Conservation (phyloP, 2,888 invertebrate genomes). For the Odontothrips loti region DNA sequence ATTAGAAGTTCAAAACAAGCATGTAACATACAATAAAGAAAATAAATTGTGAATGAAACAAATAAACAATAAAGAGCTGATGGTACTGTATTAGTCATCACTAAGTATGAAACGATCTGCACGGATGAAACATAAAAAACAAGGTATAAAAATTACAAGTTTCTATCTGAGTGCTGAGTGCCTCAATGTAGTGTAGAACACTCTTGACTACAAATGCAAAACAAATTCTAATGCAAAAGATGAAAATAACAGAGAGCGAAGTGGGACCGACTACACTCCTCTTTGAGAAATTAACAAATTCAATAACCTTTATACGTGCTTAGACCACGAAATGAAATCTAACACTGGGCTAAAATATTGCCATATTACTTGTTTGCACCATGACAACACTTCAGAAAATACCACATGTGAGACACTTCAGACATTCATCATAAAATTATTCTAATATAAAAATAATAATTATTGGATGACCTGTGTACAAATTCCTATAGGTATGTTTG, state of each 20-base stretch:
- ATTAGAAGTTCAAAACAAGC: neutral
- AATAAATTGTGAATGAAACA: neutral
- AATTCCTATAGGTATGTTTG: neutral
- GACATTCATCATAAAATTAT: too few species aligned
- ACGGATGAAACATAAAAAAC: neutral
- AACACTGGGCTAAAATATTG: too few species aligned
- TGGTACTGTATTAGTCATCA: neutral
- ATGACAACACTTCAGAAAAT: too few species aligned
- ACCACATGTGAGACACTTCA: neutral
- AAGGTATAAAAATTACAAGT: neutral
- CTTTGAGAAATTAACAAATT: neutral
- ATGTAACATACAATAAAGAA: neutral
- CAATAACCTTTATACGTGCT: neutral
- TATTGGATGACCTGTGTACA: too few species aligned
- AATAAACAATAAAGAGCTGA: neutral
- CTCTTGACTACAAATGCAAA: neutral
- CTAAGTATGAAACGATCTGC: neutral
- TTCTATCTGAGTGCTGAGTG: neutral
- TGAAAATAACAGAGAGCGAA: neutral
- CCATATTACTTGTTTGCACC: too few species aligned
- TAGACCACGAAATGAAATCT: too few species aligned
- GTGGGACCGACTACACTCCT: neutral
- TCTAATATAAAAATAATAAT: too few species aligned
- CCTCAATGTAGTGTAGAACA: neutral
- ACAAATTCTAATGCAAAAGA: neutral